Base-by-base conservation (phyloP, 2,888 invertebrate genomes). In the Hesperia comma region DNA sequence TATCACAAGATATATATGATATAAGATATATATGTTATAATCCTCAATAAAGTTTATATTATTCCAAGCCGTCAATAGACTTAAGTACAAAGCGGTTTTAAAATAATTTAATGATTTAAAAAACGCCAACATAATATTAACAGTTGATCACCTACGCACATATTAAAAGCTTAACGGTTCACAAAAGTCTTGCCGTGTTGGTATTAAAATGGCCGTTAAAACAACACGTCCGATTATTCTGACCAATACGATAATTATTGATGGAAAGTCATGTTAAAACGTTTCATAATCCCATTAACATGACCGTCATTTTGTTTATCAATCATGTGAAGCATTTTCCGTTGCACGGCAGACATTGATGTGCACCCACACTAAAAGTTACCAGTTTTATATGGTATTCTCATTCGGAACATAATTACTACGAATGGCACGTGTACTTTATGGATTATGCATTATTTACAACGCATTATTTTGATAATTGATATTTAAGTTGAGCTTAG, bases 311-410 rank as follows among this genome's bases (percentile, higher is more conserved):
- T 43, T 62, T 58, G 58, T 79, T 80, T 76, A 77, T 76, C 73
- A 78, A 80, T 83, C 82, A 82, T 72, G 68, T 71, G 64, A 70
- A 74, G 67, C 67, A 72, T 72, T 76, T 73, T 74, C 71, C 74
- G 76, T 80, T 80, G 77, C 78, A 76, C 75, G 74, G 75, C 68
- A 72, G 70, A 73, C 77, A 79, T 77, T 80, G 78, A 81, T 79
- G 76, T 74, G 82, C 84, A 82, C 85, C 85, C 83, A 86, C 85
- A 12, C 17, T 17, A 21, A 12, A 49, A 19, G 33, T 1, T 46
- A 40, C 63, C 63, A 57, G 56, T 57, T 57, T 63, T 15, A 19
- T 26, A 17, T 21, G 63, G 33, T 6, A 56, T 57, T 5, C 7
- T 46, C n/a, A 26, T 14, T 63, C 51, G 12, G 4, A 21, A 21